Conservation (phyloP, 2,797 vertebrate species). For the Euthynnus affinis region DNA sequence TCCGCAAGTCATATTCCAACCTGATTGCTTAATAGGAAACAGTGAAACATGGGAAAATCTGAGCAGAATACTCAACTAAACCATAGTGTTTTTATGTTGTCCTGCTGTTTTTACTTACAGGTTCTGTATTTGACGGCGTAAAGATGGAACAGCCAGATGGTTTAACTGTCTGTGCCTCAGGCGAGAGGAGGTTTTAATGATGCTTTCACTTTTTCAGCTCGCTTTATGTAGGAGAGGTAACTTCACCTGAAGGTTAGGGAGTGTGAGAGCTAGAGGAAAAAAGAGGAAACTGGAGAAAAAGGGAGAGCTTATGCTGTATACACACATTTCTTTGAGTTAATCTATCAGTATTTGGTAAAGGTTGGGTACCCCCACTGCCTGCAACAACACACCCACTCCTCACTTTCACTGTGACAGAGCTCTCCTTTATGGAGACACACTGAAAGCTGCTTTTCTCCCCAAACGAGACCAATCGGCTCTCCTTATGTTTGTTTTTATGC, state of each 20-base stretch:
- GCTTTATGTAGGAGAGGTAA: conserved; percentile 12
- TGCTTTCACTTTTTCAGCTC: conserved; percentile 27
- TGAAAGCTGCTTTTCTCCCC: conserved; percentile 36
- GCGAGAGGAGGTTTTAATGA: conserved; percentile 49
- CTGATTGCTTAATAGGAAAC: conserved; percentile 65
- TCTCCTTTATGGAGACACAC: conserved; percentile 58
- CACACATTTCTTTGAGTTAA: conserved; percentile 49
- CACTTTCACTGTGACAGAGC: conserved; percentile 66
- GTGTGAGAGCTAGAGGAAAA: conserved; percentile 2
- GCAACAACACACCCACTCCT: conserved; percentile 34
- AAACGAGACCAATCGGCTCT: conserved; percentile 28
- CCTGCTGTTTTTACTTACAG: conserved; percentile 33
- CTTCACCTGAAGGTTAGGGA: conserved; percentile 25
- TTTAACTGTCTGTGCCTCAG: conserved; percentile 37
- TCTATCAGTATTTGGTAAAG: conserved; percentile 67
- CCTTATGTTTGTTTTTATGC: conserved; percentile 52
- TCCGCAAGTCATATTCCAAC: conserved; percentile 49
- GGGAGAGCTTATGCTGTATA: conserved; percentile 22
- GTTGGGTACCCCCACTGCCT: conserved; percentile 38
- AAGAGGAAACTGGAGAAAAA: background rate
- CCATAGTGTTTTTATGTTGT: conserved; percentile 24
- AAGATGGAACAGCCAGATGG: conserved; percentile 68
- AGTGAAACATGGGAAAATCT: conserved; percentile 70
- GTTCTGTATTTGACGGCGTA: conserved; percentile 21
- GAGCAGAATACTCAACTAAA: conserved; percentile 33